Conservation (phyloP, 2,888 invertebrate genomes). For the Neoitamus cyanurus region DNA sequence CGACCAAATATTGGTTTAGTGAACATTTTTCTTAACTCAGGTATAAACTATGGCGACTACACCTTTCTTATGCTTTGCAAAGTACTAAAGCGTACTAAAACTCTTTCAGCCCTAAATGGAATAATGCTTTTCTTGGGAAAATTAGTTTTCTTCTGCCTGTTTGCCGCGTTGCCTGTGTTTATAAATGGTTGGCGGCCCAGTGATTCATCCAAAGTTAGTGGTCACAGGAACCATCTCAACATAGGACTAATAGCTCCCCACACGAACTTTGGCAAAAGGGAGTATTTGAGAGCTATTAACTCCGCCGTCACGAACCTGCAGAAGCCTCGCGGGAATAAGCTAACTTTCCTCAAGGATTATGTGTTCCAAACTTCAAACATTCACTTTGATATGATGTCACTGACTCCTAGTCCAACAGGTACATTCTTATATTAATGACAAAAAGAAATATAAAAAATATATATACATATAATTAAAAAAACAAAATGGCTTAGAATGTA, state of each 20-base stretch:
- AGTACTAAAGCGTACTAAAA: slow-evolving; percentile 10
- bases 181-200: slow-evolving; percentile 28
- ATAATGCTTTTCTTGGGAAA: neutral
- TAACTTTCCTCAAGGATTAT: slow-evolving; percentile 74
- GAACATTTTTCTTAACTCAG: neutral
- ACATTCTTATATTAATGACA: slow-evolving; percentile 58
- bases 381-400: slow-evolving; percentile 74
- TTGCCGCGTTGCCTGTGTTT: neutral
- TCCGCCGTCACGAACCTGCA: slow-evolving; percentile 72
- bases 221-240: slow-evolving; percentile 60
- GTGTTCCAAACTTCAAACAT: slow-evolving; percentile 74
- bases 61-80: neutral
- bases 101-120: neutral
- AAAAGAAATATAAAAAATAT: neutral
- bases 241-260: slow-evolving; percentile 66
- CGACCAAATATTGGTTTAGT: neutral
- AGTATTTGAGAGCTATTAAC: slow-evolving; percentile 75
- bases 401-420: slow-evolving; percentile 83
- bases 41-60: neutral
- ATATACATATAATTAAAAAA: neutral
- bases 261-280: slow-evolving; percentile 70
- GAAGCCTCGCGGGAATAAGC: slow-evolving; percentile 69
- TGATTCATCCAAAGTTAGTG: neutral
- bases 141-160: neutral
- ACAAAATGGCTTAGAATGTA: too few species aligned